These are phyloP conservation scores for Potamilus streckersoni DNA, from an alignment of 1,140 invertebrate species.

Conservation along the genomic window DNA sequence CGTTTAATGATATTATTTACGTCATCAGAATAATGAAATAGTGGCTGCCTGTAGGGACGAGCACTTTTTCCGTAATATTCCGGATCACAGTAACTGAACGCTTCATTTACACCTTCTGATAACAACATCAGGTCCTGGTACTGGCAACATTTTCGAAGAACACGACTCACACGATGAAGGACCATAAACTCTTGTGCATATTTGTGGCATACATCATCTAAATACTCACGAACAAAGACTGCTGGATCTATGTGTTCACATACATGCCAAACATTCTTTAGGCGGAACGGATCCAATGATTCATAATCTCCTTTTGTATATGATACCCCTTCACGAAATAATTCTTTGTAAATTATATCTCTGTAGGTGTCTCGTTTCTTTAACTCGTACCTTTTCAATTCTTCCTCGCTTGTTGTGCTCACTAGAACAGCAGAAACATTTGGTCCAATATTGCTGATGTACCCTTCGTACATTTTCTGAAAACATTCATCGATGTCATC, in stretches of 20 bases:
- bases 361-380: conserved; percentile 49
- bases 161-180: conserved; percentile 55
- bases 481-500: conserved; percentile 60
- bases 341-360: conserved; percentile 48
- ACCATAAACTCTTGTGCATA: conserved; percentile 61
- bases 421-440: conserved; percentile 56
- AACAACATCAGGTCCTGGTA: conserved; percentile 61
- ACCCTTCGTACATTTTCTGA: conserved; percentile 60
- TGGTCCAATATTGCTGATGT: conserved; percentile 53
- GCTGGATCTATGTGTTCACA: conserved; percentile 42
- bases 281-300: conserved; percentile 36
- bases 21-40: conserved; percentile 56
- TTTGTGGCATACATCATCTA: conserved; percentile 55
- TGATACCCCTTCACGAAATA: conserved; percentile 51
- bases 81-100: conserved; percentile 54
- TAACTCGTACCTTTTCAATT: conserved; percentile 53
- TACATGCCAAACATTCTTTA: conserved; percentile 51
- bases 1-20: conserved; percentile 51
- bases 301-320: conserved; percentile 43
- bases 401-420: conserved; percentile 51
- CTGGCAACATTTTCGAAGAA: conserved; percentile 61
- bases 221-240: conserved; percentile 49
- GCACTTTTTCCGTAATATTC: conserved; percentile 50
- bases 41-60: conserved; percentile 41
- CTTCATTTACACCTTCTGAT: conserved; percentile 52